Conservation (phyloP, 64 coral and sea anemone species). For the Astreopora myriophthalma region DNA sequence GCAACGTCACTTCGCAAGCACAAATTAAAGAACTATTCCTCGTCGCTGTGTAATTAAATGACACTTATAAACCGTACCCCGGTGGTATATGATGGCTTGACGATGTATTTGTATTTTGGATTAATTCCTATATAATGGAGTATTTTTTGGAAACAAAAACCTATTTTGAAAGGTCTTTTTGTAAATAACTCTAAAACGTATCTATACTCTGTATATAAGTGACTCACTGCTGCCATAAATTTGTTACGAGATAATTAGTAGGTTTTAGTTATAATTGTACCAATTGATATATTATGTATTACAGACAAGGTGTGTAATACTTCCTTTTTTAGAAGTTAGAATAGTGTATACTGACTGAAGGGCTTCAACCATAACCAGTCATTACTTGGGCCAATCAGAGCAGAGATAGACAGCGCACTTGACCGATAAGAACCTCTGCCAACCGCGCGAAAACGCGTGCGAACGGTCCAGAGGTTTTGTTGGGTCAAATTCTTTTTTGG, state of each 20-base stretch:
- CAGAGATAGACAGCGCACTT: too few species aligned
- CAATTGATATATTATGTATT: neutral
- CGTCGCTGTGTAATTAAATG: neutral
- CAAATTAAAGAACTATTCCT: neutral
- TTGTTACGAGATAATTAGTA: neutral
- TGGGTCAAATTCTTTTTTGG: too few species aligned
- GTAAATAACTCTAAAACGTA: slow-evolving; percentile 16
- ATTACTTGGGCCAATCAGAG: neutral
- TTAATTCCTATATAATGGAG: neutral
- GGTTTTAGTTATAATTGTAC: neutral
- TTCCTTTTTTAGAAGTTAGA: neutral
- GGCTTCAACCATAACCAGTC: neutral
- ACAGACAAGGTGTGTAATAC: neutral
- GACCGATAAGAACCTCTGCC: too few species aligned
- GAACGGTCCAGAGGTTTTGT: too few species aligned
- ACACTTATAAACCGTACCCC: neutral
- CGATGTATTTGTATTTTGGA: slow-evolving; percentile 11
- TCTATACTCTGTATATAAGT: neutral
- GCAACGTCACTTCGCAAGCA: neutral
- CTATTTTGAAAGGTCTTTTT: slow-evolving; percentile 28
- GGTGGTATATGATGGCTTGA: neutral
- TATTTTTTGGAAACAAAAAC: slow-evolving; percentile 14
- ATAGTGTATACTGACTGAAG: neutral
- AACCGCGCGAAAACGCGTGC: too few species aligned
- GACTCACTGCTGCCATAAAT: neutral